Conservation (phyloP, 1,140 invertebrate species). For the Armadillidium nasatum region DNA sequence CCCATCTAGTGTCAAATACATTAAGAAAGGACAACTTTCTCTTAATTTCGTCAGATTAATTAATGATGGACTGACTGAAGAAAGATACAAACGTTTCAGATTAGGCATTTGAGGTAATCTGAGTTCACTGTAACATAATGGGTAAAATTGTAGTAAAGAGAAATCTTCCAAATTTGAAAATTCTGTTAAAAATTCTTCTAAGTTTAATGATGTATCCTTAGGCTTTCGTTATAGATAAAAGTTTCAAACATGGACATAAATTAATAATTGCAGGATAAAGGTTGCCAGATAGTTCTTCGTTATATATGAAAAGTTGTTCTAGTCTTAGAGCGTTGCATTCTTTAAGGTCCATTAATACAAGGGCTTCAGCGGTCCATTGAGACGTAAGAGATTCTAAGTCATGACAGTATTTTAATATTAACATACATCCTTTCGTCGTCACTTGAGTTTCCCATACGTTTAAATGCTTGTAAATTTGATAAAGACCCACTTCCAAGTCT, state of each 20-base stretch:
- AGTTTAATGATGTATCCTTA: not conserved
- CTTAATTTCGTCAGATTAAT: not conserved
- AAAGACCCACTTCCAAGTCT: not conserved
- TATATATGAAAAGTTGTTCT: not conserved
- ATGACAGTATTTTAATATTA: not conserved
- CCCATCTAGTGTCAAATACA: not conserved
- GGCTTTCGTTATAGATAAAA: not conserved
- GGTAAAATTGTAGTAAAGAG: not conserved
- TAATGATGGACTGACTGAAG: not conserved
- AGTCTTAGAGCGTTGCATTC: not conserved
- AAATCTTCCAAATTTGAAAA: not conserved
- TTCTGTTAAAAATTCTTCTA: not conserved
- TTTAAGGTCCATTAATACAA: not conserved
- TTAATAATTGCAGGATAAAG: not conserved
- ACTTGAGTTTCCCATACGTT: conserved; percentile 6
- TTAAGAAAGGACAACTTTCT: not conserved
- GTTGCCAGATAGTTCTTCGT: not conserved
- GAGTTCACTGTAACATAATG: not conserved
- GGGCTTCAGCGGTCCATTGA: not conserved
- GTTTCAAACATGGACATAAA: not conserved
- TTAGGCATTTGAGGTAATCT: not conserved
- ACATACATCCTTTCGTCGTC: not conserved
- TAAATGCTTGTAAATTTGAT: not conserved
- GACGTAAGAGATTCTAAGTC: not conserved
- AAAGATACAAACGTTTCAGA: not conserved